phyloP scores from a whole-genome alignment of 2,113 vertebrate species.

The Notiomystis cincta region DNA sequence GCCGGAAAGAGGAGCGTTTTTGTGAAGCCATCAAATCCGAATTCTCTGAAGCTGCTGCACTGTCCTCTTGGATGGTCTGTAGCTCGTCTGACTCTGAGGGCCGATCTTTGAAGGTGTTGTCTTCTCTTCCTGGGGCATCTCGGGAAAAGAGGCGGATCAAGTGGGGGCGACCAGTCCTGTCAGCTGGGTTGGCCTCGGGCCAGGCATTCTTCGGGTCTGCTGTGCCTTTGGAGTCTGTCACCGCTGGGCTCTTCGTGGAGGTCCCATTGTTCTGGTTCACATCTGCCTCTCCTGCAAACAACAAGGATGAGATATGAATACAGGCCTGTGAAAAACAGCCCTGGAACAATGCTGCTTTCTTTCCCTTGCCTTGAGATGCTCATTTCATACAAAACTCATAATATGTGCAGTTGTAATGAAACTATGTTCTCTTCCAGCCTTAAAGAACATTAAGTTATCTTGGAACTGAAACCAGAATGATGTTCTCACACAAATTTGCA shows the following conservation, averaged over 20 bases:
- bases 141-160: constrained; percentile 99
- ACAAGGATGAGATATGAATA: constrained; percentile 89
- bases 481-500: background rate
- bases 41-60: constrained; percentile 81
- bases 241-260: constrained; percentile 85
- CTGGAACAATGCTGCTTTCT: constrained; percentile 83
- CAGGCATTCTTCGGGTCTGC: constrained; percentile 82
- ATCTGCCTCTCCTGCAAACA: constrained; percentile 97
- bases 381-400: constrained; percentile 63
- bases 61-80: constrained; percentile 96
- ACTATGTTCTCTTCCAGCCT: background rate
- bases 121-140: constrained; percentile 97
- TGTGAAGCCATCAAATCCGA: constrained; percentile 87
- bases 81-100: constrained; percentile 97
- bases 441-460: constrained; percentile 7
- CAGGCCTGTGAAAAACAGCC: constrained; percentile 79
- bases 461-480: background rate
- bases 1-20: constrained; percentile 80
- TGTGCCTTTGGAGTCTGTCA: constrained; percentile 91
- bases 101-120: constrained; percentile 99
- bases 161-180: constrained; percentile 90
- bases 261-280: constrained; percentile 93
- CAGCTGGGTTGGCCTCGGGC: constrained; percentile 84
- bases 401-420: background rate
- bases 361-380: constrained; percentile 47